phyloP scores from a whole-genome alignment of 2,113 vertebrate species.

The Bufo bufo region DNA sequence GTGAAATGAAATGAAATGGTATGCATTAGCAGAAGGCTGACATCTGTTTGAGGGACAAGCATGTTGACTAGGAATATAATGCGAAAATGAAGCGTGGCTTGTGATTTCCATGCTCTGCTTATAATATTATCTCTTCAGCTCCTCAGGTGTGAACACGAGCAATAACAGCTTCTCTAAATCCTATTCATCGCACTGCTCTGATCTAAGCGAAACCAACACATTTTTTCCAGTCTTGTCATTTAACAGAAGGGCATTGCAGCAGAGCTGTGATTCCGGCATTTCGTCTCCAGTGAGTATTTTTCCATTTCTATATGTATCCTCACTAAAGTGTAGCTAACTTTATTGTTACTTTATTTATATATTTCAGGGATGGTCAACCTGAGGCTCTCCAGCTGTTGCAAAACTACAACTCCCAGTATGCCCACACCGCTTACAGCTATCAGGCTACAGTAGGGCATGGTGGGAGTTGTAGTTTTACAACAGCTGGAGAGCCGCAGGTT shows the following conservation, averaged over 20 bases:
- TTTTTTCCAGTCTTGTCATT: constrained; percentile 34
- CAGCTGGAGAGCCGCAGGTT: too few relatives aligned
- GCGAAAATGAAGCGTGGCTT: constrained; percentile 36
- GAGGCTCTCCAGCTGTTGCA: too few relatives aligned
- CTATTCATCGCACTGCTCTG: constrained; percentile 71
- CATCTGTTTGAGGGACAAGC: constrained; percentile 38
- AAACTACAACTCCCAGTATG: too few relatives aligned
- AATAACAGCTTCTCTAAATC: constrained; percentile 72
- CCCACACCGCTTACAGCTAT: too few relatives aligned
- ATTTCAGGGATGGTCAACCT: too few relatives aligned
- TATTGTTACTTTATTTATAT: not conserved
- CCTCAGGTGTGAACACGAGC: constrained; percentile 82
- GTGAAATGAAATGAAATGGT: constrained; percentile 19
- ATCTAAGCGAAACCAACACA: constrained; percentile 64
- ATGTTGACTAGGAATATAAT: constrained; percentile 16
- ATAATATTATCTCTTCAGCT: constrained; percentile 72
- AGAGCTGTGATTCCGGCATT: constrained; percentile 76
- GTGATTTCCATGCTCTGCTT: constrained; percentile 42
- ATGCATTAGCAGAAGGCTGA: constrained; percentile 10
- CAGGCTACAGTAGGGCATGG: too few relatives aligned
- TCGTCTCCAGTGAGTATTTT: constrained; percentile 78
- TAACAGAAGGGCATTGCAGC: constrained; percentile 68
- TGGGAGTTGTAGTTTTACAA: too few relatives aligned
- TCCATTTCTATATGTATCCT: not conserved
- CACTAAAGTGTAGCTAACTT: not conserved